These are phyloP conservation scores for Philopotamus ludificatus DNA, from an alignment of 1,140 invertebrate species.

Conservation along the genomic window DNA sequence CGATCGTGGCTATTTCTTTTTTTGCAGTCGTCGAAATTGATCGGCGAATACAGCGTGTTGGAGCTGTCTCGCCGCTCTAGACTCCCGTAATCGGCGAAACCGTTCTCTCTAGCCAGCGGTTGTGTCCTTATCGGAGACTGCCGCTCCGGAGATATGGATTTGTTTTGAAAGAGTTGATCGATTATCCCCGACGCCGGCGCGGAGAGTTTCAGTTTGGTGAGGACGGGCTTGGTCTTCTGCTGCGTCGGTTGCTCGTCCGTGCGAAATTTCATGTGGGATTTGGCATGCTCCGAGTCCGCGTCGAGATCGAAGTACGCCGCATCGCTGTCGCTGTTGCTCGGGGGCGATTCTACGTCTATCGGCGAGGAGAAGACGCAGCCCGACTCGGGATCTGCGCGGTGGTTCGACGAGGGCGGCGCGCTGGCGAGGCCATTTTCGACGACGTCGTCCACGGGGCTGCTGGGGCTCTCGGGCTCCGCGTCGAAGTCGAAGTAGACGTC, in stretches of 20 bases:
- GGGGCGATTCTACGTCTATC: constrained; percentile 32
- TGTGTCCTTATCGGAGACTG: constrained; percentile 50
- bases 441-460: constrained; percentile 66
- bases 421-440: constrained; percentile 47
- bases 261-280: constrained; percentile 44
- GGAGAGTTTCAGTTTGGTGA: constrained; percentile 17
- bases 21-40: constrained; percentile 55
- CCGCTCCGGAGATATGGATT: constrained; percentile 25
- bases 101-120: constrained; percentile 51
- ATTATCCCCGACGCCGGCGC: constrained; percentile 22
- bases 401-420: constrained; percentile 52
- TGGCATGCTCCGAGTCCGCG: constrained; percentile 44
- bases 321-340: constrained; percentile 45
- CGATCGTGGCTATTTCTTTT: constrained; percentile 45
- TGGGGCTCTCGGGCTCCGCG: constrained; percentile 62
- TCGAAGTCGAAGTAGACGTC: constrained; percentile 62
- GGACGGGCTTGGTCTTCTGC: constrained; percentile 34
- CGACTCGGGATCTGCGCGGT: constrained; percentile 54
- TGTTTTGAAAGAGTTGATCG: constrained; percentile 32
- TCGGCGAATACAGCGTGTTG: constrained; percentile 49
- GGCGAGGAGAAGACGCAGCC: constrained; percentile 54
- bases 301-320: constrained; percentile 54
- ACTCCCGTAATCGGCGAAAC: constrained; percentile 48
- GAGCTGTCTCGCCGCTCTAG: constrained; percentile 23
- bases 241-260: constrained; percentile 43